These are phyloP conservation scores for Celastrina argiolus DNA, from an alignment of 2,888 invertebrate species.

Conservation along the genomic window DNA sequence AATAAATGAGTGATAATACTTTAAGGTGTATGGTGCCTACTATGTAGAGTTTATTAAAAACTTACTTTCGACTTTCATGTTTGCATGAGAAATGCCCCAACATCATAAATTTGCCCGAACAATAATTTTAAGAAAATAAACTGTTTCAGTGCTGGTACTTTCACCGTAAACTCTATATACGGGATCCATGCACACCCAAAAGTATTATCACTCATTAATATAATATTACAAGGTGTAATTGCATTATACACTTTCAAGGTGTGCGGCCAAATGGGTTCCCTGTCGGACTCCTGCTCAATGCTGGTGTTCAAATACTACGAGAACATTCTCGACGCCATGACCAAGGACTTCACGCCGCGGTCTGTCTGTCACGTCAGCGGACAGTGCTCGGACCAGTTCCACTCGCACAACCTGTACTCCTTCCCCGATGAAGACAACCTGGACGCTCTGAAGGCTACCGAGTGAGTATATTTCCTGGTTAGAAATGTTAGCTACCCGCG, in stretches of 20 bases:
- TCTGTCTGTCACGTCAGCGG: conserved; percentile 87
- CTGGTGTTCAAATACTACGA: conserved; percentile 85
- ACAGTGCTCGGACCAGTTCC: conserved; percentile 83
- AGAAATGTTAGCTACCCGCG: neutral
- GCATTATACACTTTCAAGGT: conserved; percentile 45
- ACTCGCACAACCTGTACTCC: conserved; percentile 79
- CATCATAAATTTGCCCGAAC: too few species aligned
- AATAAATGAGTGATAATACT: too few species aligned
- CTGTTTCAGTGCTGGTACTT: too few species aligned
- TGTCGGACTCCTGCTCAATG: conserved; percentile 88
- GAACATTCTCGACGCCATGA: conserved; percentile 80
- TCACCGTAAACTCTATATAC: too few species aligned
- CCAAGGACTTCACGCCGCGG: conserved; percentile 79
- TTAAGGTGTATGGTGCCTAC: too few species aligned
- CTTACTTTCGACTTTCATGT: too few species aligned
- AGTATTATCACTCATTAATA: too few species aligned
- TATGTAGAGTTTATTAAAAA: too few species aligned
- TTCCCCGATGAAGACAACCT: conserved; percentile 70
- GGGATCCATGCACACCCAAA: too few species aligned
- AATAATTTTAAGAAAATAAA: too few species aligned
- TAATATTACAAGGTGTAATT: too few species aligned
- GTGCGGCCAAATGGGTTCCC: conserved; percentile 84
- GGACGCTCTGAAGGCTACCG: conserved; percentile 66
- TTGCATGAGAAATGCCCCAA: too few species aligned
- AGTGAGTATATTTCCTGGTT: conserved; percentile 46